Conservation (phyloP, 2,888 invertebrate genomes). For the Microctonus aethiopoides region DNA sequence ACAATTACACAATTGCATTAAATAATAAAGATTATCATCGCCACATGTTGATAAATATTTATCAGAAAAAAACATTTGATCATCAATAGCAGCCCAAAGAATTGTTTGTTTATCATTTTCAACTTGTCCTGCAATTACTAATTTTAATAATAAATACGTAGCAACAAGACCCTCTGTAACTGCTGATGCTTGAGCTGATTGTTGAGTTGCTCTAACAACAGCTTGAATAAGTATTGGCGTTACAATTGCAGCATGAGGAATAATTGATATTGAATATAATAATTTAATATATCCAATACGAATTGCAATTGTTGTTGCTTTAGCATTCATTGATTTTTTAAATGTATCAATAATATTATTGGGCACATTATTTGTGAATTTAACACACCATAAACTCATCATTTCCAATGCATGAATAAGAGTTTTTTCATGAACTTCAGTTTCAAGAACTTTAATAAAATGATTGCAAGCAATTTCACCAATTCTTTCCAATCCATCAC, state of each 20-base stretch:
- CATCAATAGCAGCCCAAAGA: constrained; percentile 80
- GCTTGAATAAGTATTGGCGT: constrained; percentile 76
- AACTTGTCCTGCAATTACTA: constrained; percentile 68
- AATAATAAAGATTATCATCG: constrained; percentile 75
- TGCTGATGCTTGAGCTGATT: constrained; percentile 77
- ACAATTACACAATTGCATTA: constrained; percentile 80
- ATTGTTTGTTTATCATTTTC: constrained; percentile 69
- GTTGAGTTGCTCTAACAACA: constrained; percentile 80
- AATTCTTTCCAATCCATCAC: constrained; percentile 70
- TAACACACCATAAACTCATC: constrained; percentile 82
- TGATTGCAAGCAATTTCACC: constrained; percentile 75
- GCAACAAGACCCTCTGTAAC: constrained; percentile 80
- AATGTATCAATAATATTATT: constrained; percentile 75
- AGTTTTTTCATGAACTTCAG: constrained; percentile 93
- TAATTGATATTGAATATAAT: constrained; percentile 66
- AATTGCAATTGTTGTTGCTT: constrained; percentile 82
- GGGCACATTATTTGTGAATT: constrained; percentile 75
- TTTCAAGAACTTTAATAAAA: constrained; percentile 82
- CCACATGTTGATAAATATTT: constrained; percentile 79
- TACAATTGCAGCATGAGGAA: constrained; percentile 59
- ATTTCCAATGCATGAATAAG: constrained; percentile 83
- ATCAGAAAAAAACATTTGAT: constrained; percentile 85
- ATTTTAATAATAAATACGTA: constrained; percentile 75
- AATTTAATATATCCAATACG: constrained; percentile 84
- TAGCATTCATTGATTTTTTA: constrained; percentile 79